These are phyloP conservation scores for Herpailurus yagouaroundi DNA, from an alignment of 2,113 vertebrate genomes.

Conservation along the genomic window DNA sequence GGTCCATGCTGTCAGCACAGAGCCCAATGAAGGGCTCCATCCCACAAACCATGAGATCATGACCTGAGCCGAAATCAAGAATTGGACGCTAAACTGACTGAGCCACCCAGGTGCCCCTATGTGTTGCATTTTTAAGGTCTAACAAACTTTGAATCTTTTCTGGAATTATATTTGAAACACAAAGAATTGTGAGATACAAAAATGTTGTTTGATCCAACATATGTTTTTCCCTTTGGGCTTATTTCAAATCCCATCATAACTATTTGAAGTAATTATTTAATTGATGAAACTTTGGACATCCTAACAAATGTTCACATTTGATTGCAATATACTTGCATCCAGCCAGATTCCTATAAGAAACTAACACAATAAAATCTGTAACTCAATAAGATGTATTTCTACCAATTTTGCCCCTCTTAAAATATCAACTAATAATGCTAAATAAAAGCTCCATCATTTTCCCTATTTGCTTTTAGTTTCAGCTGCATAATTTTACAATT, in stretches of 20 bases:
- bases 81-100: too few relatives aligned
- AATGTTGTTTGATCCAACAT: slow-evolving; percentile 79
- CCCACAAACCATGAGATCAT: too few relatives aligned
- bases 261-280: slow-evolving; percentile 82
- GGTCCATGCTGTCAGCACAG: too few relatives aligned
- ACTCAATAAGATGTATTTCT: not conserved
- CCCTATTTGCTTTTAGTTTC: slow-evolving; percentile 63
- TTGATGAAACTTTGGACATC: slow-evolving; percentile 56
- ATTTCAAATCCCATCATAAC: slow-evolving; percentile 73
- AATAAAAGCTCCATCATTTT: slow-evolving; percentile 28
- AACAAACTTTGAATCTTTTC: slow-evolving; percentile 81
- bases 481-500: slow-evolving; percentile 60
- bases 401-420: slow-evolving; percentile 24
- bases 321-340: not conserved
- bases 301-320: not conserved
- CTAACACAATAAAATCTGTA: not conserved
- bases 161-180: slow-evolving; percentile 77
- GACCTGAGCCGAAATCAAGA: too few relatives aligned
- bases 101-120: too few relatives aligned
- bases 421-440: slow-evolving; percentile 28
- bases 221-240: slow-evolving; percentile 69
- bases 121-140: slow-evolving; percentile 79
- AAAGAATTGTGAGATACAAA: slow-evolving; percentile 76
- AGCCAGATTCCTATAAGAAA: not conserved
- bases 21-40: too few relatives aligned